These are phyloP conservation scores for Metopolophium dirhodum DNA, from an alignment of 1,140 invertebrate species.

Conservation along the genomic window DNA sequence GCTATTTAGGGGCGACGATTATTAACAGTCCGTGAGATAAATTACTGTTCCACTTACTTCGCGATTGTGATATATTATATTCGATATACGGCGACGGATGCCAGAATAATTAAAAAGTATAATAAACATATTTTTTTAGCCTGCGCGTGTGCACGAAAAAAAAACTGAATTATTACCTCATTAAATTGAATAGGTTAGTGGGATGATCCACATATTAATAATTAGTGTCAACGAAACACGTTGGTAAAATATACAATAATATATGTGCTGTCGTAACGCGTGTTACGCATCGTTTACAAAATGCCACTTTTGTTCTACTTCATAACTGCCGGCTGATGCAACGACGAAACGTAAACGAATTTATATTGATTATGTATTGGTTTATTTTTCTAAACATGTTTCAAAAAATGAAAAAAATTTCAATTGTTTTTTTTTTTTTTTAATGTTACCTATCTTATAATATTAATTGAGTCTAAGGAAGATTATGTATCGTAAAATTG, in stretches of 20 bases:
- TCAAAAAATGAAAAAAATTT: too few relatives aligned
- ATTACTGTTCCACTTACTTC: background rate
- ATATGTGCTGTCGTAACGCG: background rate
- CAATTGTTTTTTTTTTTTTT: too few relatives aligned
- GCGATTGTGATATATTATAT: background rate
- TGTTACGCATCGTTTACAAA: background rate
- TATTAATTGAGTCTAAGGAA: background rate
- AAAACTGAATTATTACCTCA: constrained; percentile 16
- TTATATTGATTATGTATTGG: background rate
- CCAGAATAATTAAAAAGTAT: background rate
- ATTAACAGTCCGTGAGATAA: background rate
- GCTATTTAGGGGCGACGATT: background rate
- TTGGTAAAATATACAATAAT: background rate
- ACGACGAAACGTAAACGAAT: background rate
- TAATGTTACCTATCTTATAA: background rate
- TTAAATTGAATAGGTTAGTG: background rate
- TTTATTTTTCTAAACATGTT: background rate
- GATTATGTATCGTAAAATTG: background rate
- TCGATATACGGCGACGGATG: background rate
- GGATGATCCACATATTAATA: background rate
- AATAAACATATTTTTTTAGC: background rate
- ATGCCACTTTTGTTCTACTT: background rate
- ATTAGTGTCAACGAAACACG: background rate
- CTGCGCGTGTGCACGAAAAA: background rate
- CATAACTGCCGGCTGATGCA: background rate